Base-by-base conservation (phyloP, 2,797 vertebrate species). In the Scolopax bukidnonensis region DNA sequence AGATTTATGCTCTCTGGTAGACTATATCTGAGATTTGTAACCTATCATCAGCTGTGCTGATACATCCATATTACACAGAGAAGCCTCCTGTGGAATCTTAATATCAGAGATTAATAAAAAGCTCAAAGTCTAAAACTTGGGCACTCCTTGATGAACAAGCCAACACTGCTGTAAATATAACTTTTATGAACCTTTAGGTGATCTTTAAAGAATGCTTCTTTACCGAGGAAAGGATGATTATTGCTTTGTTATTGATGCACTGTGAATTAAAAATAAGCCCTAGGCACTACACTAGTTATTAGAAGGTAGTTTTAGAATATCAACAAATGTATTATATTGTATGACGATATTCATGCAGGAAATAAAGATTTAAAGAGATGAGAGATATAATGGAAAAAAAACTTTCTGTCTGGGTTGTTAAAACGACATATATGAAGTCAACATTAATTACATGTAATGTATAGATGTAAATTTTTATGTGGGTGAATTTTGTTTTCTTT, bases 131-230 rank as follows among this genome's bases (percentile, higher is more conserved):
- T 89, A 24, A 63, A 69, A 67, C 33, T 71, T 60, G 17, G 56
- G 60, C 51, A 40, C 1, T 40, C 6, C 10, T 86, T 59, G 4
- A 63, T 23, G 64, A 92, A n/a, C 9, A 43, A 19, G 27, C 70
- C 81, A 92, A 89, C 14, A 33, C 2, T 79, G 2, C 4, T 78
- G 11, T 73, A 79, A 87, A 81, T 63, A 20, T 23, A 75, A 57
- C 11, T 73, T 87, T 10, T 20, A 57, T 23, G 7, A 87, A 74
- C 9, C 60, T 60, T 41, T 67, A 70, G 2, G 9, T 90, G 45
- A 43, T 77, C 43, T 86, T 89, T n/a, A 88, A 77, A 63, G 28
- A 75, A 67, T 50, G 57, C 8, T 65, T 56, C 71, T 93, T 77
- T 93, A 70, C 9, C 2, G 53, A 91, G 54, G 25, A 71, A 94